phyloP scores from a whole-genome alignment of 2,113 vertebrate species.

The Osmerus eperlanus region DNA sequence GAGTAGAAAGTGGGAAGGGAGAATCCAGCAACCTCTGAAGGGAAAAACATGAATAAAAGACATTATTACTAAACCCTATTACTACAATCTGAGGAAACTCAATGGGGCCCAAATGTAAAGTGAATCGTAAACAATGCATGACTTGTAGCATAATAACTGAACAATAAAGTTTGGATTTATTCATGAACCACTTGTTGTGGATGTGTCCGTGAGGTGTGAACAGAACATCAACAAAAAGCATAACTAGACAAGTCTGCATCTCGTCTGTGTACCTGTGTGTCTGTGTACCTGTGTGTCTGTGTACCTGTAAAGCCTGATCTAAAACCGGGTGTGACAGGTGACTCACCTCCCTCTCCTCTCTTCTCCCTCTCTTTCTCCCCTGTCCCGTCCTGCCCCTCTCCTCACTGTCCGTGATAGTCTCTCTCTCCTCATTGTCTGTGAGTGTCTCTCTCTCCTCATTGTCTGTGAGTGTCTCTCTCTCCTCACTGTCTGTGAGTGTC shows the following conservation, averaged over 20 bases:
- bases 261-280: slow-evolving; percentile 4
- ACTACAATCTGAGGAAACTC: no score
- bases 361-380: not conserved
- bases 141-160: no score
- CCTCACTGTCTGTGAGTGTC: slow-evolving; percentile 28
- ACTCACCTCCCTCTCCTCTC: slow-evolving; percentile 38
- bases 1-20: slow-evolving; percentile 52
- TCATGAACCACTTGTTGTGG: no score
- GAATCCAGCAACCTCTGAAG: slow-evolving; percentile 55
- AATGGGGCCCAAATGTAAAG: no score
- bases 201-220: no score
- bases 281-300: slow-evolving; percentile 17
- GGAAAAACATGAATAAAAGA: not conserved
- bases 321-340: slow-evolving; percentile 10
- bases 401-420: slow-evolving; percentile 24
- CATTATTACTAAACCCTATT: no score
- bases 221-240: no score
- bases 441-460: slow-evolving; percentile 24
- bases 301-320: slow-evolving; percentile 12
- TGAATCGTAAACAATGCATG: no score
- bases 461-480: slow-evolving; percentile 13
- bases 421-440: slow-evolving; percentile 24
- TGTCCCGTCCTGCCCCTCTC: slow-evolving; percentile 5
- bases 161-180: no score
- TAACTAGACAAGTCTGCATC: not conserved